Conservation (phyloP, 2,888 invertebrate species). For the Monoplex corrugatus region DNA sequence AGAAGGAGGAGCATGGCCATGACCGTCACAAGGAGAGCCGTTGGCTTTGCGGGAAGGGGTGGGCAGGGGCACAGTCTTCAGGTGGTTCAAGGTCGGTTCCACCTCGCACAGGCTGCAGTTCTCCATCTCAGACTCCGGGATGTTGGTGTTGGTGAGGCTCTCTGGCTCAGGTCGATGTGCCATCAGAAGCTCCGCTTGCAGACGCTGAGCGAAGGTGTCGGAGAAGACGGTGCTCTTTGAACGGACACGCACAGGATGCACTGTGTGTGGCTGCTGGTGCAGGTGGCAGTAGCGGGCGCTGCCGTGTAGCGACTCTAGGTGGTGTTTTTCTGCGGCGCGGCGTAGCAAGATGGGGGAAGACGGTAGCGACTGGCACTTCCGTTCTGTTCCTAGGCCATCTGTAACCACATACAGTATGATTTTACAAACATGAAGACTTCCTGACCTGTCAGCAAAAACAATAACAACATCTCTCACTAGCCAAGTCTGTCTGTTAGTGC, state of each 20-base stretch:
- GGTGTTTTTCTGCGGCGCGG: conserved; percentile 74
- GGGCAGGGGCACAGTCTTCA: not conserved
- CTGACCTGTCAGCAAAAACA: too few species aligned
- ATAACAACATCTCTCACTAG: too few species aligned
- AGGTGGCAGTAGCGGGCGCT: conserved; percentile 62
- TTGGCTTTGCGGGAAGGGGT: not conserved
- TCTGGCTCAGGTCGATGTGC: not conserved
- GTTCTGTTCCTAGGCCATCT: conserved; percentile 25
- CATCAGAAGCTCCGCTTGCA: conserved; percentile 67
- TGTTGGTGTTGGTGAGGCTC: conserved; percentile 32
- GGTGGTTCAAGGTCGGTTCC: not conserved
- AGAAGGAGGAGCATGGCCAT: not conserved
- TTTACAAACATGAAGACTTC: too few species aligned
- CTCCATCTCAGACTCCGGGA: conserved; percentile 44
- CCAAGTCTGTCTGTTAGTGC: too few species aligned
- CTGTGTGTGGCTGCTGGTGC: not conserved
- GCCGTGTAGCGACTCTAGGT: conserved; percentile 75
- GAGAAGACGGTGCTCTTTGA: conserved; percentile 54
- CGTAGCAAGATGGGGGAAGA: conserved; percentile 75
- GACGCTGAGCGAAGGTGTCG: conserved; percentile 64
- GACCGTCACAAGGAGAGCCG: not conserved
- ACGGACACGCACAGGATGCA: conserved; percentile 39
- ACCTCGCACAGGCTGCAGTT: not conserved
- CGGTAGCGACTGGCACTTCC: conserved; percentile 77
- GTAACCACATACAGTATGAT: too few species aligned